Conservation (phyloP, 2,888 invertebrate species). For the Sarcophaga variegata region DNA sequence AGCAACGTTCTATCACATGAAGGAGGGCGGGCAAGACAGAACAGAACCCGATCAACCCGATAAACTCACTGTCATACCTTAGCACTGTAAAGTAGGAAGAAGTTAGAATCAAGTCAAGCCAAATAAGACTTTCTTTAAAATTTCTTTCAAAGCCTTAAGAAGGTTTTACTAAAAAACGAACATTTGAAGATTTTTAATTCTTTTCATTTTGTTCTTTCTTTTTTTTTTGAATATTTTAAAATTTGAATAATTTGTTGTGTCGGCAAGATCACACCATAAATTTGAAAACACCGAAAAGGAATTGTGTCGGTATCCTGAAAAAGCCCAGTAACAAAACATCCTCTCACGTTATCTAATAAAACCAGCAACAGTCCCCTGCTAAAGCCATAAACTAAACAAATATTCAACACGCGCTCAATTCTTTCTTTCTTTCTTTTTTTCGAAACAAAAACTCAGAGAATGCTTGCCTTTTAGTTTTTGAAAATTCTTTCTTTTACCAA, state of each 20-base stretch:
- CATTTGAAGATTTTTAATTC: too few relatives aligned
- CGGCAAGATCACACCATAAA: constrained; percentile 64
- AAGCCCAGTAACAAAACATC: constrained; percentile 50
- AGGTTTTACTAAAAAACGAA: too few relatives aligned
- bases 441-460: background rate
- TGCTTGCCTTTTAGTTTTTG: constrained; percentile 17
- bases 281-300: constrained; percentile 18
- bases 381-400: constrained; percentile 59
- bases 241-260: background rate
- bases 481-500: constrained; percentile 53
- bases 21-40: too few relatives aligned
- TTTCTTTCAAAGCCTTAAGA: too few relatives aligned
- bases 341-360: constrained; percentile 29
- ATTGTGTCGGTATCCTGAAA: constrained; percentile 59
- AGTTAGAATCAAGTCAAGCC: too few relatives aligned
- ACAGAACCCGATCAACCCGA: too few relatives aligned
- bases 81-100: too few relatives aligned
- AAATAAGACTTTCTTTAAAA: too few relatives aligned
- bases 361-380: background rate
- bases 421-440: background rate
- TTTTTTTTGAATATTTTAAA: too few relatives aligned
- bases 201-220: too few relatives aligned
- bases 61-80: too few relatives aligned
- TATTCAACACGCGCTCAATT: constrained; percentile 59
- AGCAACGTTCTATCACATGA: too few relatives aligned